Percentiles rank a stretch among this genome's conserved stretches.
Evolutionary conservation across 64 coral and sea anemone genomes (phyloP).

Genomic region (Pocillopora damicornis): DNA sequence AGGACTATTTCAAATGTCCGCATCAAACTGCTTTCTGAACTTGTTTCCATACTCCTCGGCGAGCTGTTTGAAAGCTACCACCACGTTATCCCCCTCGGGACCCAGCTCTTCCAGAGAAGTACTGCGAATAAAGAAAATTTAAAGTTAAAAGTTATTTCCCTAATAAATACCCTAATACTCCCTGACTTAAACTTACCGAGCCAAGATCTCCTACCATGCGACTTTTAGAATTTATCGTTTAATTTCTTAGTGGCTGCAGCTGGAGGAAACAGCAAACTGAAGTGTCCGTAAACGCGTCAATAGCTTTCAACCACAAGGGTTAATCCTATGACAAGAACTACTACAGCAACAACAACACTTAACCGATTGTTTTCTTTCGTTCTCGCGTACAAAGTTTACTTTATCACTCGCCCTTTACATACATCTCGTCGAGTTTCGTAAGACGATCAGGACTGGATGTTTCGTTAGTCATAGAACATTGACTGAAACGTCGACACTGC

Average conservation of each 20-base stretch:
- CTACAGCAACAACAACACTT: too few relatives aligned
- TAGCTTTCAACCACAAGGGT: too few relatives aligned
- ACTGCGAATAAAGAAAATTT: neutral
- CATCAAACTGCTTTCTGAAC: neutral
- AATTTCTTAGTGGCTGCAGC: too few relatives aligned
- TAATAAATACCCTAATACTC: neutral
- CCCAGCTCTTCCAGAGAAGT: constrained; percentile 11
- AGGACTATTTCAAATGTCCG: neutral
- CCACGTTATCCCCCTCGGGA: neutral
- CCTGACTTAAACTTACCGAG: neutral
- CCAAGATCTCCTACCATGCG: neutral
- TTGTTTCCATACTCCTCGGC: neutral
- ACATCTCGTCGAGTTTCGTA: neutral
- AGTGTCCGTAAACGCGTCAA: too few relatives aligned
- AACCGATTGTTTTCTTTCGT: too few relatives aligned
- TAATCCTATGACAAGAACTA: too few relatives aligned
- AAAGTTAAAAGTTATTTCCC: neutral
- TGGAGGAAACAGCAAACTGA: too few relatives aligned
- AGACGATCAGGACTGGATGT: too few relatives aligned
- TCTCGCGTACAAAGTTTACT: too few relatives aligned
- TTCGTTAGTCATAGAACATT: too few relatives aligned
- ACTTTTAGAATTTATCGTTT: too few relatives aligned
- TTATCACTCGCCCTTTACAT: too few relatives aligned
- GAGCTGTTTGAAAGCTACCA: constrained; percentile 2
- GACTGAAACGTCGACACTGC: neutral